A percentile compares a stretch with the other conserved stretches of the same genome.
phyloP scores from a whole-genome alignment of 2,797 vertebrate species.

The Notamacropus eugenii region DNA sequence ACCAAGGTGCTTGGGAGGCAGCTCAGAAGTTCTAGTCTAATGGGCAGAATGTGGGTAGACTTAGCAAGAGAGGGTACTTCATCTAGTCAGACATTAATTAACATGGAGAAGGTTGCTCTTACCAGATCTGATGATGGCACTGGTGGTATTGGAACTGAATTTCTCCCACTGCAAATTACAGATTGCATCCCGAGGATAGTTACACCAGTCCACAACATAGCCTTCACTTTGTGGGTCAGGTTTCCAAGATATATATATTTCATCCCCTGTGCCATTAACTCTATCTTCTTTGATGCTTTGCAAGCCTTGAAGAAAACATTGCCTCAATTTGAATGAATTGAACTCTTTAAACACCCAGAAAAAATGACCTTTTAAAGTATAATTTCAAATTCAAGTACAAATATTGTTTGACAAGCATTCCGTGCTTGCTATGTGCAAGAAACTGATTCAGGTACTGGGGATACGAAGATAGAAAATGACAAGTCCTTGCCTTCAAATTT shows the following conservation, averaged over 20 bases:
- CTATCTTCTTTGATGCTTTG: constrained; percentile 73
- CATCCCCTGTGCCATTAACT: constrained; percentile 78
- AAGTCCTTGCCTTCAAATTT: neutral
- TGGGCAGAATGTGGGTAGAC: too few relatives aligned
- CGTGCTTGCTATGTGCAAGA: neutral
- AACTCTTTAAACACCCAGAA: constrained; percentile 23
- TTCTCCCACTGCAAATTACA: constrained; percentile 88
- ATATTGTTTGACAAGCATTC: neutral
- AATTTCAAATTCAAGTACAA: neutral
- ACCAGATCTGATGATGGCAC: constrained; percentile 86
- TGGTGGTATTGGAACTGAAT: constrained; percentile 80
- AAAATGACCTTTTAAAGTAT: neutral
- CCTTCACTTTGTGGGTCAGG: constrained; percentile 76
- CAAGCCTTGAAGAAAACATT: neutral
- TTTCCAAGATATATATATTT: constrained; percentile 88
- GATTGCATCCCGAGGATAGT: constrained; percentile 47
- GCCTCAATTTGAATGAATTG: constrained; percentile 2
- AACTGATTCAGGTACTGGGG: neutral
- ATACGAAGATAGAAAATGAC: neutral
- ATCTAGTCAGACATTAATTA: neutral
- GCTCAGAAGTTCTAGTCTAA: neutral
- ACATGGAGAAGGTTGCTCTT: constrained; percentile 41
- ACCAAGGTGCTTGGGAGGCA: neutral
- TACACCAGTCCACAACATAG: constrained; percentile 91
- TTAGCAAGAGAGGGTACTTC: neutral